Evolutionary conservation across 2,797 vertebrate genomes (phyloP).

Genomic region (Podarcis lilfordi): DNA sequence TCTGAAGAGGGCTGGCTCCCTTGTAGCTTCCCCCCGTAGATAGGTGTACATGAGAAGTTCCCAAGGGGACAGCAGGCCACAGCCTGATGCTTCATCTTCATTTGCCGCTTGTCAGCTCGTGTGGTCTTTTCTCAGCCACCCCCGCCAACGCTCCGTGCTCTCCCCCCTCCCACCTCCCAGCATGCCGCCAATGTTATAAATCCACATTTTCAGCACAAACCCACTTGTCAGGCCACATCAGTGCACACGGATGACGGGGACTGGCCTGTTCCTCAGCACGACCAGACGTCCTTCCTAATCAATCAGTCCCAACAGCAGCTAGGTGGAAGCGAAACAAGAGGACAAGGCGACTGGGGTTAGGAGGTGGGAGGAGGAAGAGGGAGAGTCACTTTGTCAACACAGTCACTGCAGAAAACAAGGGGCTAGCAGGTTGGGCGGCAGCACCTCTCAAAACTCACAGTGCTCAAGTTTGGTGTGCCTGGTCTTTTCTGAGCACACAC

Average conservation of each 20-base stretch:
- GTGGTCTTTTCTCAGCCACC: background rate
- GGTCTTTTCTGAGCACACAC: background rate
- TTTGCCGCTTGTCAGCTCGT: slow-evolving; percentile 19
- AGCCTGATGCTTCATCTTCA: slow-evolving; percentile 20
- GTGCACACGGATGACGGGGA: background rate
- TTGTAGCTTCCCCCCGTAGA: background rate
- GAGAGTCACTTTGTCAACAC: background rate
- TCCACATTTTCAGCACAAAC: slow-evolving; percentile 35
- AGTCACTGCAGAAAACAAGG: background rate
- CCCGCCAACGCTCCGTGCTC: background rate
- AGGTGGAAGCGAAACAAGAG: slow-evolving; percentile 1
- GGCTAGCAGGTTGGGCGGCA: background rate
- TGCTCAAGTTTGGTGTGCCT: too few species aligned
- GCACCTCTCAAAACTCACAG: background rate
- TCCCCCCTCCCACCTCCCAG: background rate
- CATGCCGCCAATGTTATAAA: slow-evolving; percentile 19
- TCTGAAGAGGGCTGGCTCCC: background rate
- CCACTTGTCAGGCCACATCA: slow-evolving; percentile 41
- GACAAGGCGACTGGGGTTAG: background rate
- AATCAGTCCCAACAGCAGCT: slow-evolving; percentile 18
- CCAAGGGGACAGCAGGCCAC: background rate
- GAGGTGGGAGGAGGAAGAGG: background rate
- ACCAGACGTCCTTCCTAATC: slow-evolving; percentile 29
- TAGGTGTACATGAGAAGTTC: background rate
- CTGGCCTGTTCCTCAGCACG: slow-evolving; percentile 15